A percentile compares a stretch with the other conserved stretches of the same genome.
phyloP scores from a whole-genome alignment of 2,888 invertebrate genomes.

The Coelinius sp. region DNA sequence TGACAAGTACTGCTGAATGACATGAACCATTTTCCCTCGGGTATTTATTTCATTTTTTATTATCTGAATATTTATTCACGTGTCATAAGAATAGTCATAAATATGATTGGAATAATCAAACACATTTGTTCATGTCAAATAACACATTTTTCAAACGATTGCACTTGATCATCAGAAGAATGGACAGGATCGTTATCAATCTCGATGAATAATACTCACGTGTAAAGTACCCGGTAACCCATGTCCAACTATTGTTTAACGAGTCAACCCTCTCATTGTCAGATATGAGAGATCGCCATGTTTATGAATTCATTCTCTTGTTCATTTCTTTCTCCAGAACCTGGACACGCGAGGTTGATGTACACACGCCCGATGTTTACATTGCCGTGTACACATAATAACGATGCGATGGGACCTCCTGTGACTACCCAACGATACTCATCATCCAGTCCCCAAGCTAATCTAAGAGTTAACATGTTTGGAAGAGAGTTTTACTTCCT shows the following conservation, averaged over 20 bases:
- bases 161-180: constrained; percentile 29
- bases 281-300: constrained; percentile 53
- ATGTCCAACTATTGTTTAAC: constrained; percentile 54
- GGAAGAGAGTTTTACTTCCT: background rate
- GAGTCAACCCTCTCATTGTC: constrained; percentile 57
- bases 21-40: background rate
- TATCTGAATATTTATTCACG: too few relatives aligned
- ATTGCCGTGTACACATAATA: background rate
- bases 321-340: constrained; percentile 47
- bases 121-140: background rate
- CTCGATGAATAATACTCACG: constrained; percentile 57
- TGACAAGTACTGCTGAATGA: background rate
- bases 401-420: constrained; percentile 30
- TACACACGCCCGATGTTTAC: background rate
- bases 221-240: constrained; percentile 54
- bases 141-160: background rate
- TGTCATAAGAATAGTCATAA: too few relatives aligned
- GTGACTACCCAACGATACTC: background rate
- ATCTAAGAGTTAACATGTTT: constrained; percentile 12
- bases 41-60: background rate
- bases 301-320: constrained; percentile 49
- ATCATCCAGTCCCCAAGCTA: background rate
- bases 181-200: constrained; percentile 50
- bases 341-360: background rate
- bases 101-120: background rate